Conservation (phyloP, 2,797 vertebrate species). For the Linurgus olivaceus region DNA sequence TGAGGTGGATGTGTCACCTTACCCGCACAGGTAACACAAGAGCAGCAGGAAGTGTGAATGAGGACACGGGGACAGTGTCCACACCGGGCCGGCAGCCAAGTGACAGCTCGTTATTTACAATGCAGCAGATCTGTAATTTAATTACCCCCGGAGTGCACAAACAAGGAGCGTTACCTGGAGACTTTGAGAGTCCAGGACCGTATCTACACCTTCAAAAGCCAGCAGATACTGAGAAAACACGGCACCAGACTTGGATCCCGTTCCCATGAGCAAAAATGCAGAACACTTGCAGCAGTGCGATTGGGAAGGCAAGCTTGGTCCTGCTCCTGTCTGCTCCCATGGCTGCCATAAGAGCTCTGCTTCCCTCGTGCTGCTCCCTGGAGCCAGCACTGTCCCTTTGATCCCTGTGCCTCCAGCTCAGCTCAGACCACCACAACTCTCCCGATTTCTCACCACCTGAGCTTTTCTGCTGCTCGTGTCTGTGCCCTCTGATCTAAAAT, state of each 20-base stretch:
- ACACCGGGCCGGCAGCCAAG: not conserved
- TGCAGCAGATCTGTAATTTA: conserved; percentile 24
- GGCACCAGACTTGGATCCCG: not conserved
- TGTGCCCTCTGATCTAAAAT: conserved; percentile 23
- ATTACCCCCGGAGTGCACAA: not conserved
- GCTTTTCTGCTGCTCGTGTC: not conserved
- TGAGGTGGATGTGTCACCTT: not conserved
- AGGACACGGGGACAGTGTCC: not conserved
- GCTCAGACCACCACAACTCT: not conserved
- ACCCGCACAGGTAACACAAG: not conserved
- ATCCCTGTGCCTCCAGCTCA: not conserved
- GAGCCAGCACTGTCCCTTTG: not conserved
- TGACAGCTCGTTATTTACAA: conserved; percentile 28
- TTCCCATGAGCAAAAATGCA: not conserved
- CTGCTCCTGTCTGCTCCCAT: not conserved
- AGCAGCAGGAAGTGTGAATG: not conserved
- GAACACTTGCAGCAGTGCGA: not conserved
- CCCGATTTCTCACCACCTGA: not conserved
- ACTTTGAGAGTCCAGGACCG: not conserved
- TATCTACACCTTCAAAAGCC: not conserved
- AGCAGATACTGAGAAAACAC: not conserved
- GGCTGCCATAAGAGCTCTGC: accelerated
- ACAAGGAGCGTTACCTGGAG: not conserved
- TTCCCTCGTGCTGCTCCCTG: not conserved
- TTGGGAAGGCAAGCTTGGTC: not conserved